phyloP scores from a whole-genome alignment of 1,140 invertebrate species.

The Aporrectodea caliginosa region DNA sequence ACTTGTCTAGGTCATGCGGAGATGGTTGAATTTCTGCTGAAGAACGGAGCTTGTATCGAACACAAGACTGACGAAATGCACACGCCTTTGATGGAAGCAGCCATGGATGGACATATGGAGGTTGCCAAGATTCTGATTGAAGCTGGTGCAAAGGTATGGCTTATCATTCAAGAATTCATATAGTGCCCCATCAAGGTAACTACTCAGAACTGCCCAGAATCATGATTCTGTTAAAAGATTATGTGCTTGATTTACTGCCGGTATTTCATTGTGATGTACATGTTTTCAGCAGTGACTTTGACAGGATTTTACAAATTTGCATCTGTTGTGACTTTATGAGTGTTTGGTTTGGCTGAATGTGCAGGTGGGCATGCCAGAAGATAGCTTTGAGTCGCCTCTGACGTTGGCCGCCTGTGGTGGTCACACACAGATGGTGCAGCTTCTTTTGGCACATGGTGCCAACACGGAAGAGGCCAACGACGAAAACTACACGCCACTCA shows the following conservation, averaged over 20 bases:
- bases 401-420: constrained; percentile 97
- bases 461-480: constrained; percentile 99
- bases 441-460: constrained; percentile 91
- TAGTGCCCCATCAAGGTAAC: no score
- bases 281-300: no score
- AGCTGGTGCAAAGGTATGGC: constrained; percentile 87
- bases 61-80: constrained; percentile 99
- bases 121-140: constrained; percentile 57
- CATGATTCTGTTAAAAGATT: no score
- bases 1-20: constrained; percentile 73
- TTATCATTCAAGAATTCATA: no score
- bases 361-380: constrained; percentile 98
- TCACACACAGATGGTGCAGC: constrained; percentile 87
- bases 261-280: no score
- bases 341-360: no score
- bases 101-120: constrained; percentile 91
- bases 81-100: constrained; percentile 98
- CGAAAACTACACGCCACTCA: constrained; percentile 97
- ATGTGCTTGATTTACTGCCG: no score
- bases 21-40: constrained; percentile 67
- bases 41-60: constrained; percentile 64
- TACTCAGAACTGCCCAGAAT: no score
- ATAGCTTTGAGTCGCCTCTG: constrained; percentile 97
- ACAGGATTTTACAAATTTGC: no score
- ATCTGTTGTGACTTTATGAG: no score